Evolutionary conservation across 2,888 invertebrate species (phyloP).

Genomic region (Stenolophus ochropezus): DNA sequence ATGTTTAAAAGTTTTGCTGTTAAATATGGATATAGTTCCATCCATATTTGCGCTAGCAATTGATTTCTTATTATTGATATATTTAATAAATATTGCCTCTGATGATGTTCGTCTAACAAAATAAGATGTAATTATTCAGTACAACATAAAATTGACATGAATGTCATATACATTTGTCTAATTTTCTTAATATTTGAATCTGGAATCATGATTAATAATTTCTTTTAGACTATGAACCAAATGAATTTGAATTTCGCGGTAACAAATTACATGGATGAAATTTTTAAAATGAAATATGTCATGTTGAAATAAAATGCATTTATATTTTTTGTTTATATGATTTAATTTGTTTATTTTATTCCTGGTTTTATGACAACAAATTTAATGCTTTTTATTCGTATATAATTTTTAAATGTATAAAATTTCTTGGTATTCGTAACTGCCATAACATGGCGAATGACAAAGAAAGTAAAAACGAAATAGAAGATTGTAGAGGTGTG

Average conservation of each 20-base stretch:
- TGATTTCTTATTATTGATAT: conserved; percentile 77
- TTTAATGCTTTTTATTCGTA: background rate
- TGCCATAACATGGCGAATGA: conserved; percentile 58
- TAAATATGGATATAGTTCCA: conserved; percentile 77
- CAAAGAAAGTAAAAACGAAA: conserved; percentile 60
- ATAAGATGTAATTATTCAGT: background rate
- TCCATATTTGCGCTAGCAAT: conserved; percentile 79
- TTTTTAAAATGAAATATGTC: conserved; percentile 39
- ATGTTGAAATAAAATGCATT: conserved; percentile 17
- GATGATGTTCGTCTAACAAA: conserved; percentile 74
- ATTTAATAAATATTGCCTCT: conserved; percentile 77
- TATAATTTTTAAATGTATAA: conserved; percentile 31
- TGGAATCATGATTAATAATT: background rate
- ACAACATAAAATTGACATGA: background rate
- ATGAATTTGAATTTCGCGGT: conserved; percentile 50
- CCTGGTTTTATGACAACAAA: conserved; percentile 32
- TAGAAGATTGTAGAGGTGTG: conserved; percentile 54
- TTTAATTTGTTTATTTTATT: conserved; percentile 45
- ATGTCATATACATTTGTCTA: conserved; percentile 2
- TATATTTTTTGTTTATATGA: conserved; percentile 27
- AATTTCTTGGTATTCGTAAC: conserved; percentile 46
- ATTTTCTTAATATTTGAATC: background rate
- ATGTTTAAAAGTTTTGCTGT: conserved; percentile 74
- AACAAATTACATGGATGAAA: background rate
- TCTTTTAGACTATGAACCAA: background rate